These are phyloP conservation scores for Patella ulyssiponensis DNA, from an alignment of 2,888 invertebrate genomes.

Conservation along the genomic window DNA sequence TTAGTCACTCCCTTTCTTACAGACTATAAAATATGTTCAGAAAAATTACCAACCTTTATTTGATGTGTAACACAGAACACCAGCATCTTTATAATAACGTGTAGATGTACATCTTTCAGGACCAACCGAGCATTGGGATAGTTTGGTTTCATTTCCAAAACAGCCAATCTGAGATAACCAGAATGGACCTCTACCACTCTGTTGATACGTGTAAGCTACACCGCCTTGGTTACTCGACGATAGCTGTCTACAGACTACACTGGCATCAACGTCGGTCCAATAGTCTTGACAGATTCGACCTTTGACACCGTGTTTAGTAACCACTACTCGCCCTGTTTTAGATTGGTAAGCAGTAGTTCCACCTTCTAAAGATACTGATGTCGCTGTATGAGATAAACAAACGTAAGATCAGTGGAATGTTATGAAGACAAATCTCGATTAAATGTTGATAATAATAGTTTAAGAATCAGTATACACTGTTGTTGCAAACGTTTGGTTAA, in stretches of 20 bases:
- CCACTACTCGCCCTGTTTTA: conserved; percentile 75
- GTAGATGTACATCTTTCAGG: conserved; percentile 50
- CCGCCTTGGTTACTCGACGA: not conserved
- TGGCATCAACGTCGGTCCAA: conserved; percentile 15
- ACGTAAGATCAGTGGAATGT: too few species aligned
- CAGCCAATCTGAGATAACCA: conserved; percentile 7
- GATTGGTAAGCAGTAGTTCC: conserved; percentile 37
- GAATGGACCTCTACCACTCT: conserved; percentile 11
- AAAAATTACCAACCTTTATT: not conserved
- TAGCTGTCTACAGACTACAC: conserved; percentile 16
- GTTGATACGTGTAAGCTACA: not conserved
- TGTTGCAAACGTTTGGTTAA: too few species aligned
- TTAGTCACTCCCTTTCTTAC: too few species aligned
- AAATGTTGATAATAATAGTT: too few species aligned
- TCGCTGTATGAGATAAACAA: conserved; percentile 31
- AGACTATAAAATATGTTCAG: too few species aligned
- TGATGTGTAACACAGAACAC: conserved; percentile 46
- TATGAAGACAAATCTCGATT: too few species aligned
- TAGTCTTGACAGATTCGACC: conserved; percentile 60
- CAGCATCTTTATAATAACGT: conserved; percentile 50
- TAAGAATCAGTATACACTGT: too few species aligned
- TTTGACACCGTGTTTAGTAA: conserved; percentile 80
- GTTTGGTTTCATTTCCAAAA: conserved; percentile 16
- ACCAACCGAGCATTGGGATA: conserved; percentile 36
- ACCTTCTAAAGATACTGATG: conserved; percentile 43